phyloP scores from a whole-genome alignment of 2,113 vertebrate genomes.

The Cottus gobio region DNA sequence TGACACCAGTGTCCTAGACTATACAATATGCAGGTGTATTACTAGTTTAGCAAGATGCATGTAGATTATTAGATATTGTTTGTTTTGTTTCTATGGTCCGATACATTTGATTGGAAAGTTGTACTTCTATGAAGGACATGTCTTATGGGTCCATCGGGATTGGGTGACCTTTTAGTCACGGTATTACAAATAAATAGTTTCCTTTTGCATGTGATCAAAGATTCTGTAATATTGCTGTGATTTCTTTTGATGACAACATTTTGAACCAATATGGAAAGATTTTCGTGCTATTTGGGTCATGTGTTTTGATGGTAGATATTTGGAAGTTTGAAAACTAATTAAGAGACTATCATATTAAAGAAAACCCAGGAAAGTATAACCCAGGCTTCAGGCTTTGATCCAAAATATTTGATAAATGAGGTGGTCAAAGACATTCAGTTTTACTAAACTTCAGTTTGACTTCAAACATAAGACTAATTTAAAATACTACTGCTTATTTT shows the following conservation, averaged over 20 bases:
- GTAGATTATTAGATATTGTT: background rate
- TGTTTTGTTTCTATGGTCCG: background rate
- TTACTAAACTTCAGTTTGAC: too few species aligned
- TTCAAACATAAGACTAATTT: too few species aligned
- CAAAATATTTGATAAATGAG: slow-evolving; percentile 19
- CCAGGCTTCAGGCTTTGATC: slow-evolving; percentile 39
- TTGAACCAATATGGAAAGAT: slow-evolving; percentile 6
- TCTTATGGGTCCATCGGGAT: background rate
- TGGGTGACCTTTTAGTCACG: slow-evolving; percentile 51
- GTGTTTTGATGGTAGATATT: slow-evolving; percentile 20
- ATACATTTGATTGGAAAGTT: background rate
- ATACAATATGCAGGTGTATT: background rate
- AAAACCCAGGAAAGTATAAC: slow-evolving; percentile 29
- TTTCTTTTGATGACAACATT: slow-evolving; percentile 12
- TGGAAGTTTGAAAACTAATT: slow-evolving; percentile 57
- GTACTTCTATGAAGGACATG: background rate
- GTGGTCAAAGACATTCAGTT: slow-evolving; percentile 6
- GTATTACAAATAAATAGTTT: background rate
- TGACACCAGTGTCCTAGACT: too few species aligned
- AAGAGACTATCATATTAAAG: slow-evolving; percentile 37
- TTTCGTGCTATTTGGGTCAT: background rate
- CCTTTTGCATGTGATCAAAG: slow-evolving; percentile 45
- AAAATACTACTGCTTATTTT: too few species aligned
- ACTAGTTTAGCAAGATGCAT: background rate
- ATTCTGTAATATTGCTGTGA: slow-evolving; percentile 18